Evolutionary conservation across 2,888 invertebrate species (phyloP).

Genomic region (Eupithecia exiguata): DNA sequence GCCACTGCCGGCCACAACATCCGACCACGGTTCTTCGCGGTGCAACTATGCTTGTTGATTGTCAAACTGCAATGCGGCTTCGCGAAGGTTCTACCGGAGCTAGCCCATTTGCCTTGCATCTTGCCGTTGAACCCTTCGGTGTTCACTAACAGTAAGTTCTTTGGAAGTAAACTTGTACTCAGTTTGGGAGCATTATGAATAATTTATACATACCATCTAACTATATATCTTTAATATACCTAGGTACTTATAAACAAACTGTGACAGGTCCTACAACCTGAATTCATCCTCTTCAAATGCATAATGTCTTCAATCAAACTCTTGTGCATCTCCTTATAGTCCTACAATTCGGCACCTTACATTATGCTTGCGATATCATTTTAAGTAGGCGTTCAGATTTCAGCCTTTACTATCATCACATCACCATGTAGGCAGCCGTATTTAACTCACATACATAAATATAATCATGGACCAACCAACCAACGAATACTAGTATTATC

Average conservation of each 20-base stretch:
- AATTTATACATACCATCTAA: too few species aligned
- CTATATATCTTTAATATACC: too few species aligned
- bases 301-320: neutral
- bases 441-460: too few species aligned
- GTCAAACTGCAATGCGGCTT: conserved; percentile 87
- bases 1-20: conserved; percentile 74
- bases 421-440: too few species aligned
- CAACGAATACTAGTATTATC: too few species aligned
- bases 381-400: neutral
- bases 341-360: neutral
- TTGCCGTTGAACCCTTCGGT: conserved; percentile 86
- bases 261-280: too few species aligned
- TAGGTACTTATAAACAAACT: too few species aligned
- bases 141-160: conserved; percentile 85
- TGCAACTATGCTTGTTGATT: conserved; percentile 86
- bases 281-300: neutral
- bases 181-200: too few species aligned
- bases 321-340: neutral
- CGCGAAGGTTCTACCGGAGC: conserved; percentile 82
- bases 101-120: conserved; percentile 84
- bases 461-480: too few species aligned
- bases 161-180: neutral
- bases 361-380: neutral
- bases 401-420: neutral
- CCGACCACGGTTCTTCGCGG: conserved; percentile 80